Conservation (phyloP, 1,140 invertebrate species). For the Patella vulgata region DNA sequence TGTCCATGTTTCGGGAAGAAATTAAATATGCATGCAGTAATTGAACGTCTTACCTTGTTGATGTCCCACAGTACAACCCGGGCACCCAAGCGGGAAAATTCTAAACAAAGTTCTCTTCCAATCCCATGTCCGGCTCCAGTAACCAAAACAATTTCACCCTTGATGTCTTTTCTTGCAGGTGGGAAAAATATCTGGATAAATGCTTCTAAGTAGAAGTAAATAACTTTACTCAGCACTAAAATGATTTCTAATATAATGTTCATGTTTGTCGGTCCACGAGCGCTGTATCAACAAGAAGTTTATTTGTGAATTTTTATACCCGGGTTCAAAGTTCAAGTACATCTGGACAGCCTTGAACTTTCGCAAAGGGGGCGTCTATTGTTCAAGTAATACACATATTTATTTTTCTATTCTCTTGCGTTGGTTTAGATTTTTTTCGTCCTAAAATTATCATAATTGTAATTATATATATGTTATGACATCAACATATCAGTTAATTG, state of each 20-base stretch:
- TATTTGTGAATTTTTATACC: no score
- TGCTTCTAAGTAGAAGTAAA: conserved; percentile 2
- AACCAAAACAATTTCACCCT: conserved; percentile 47
- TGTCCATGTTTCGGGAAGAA: no score
- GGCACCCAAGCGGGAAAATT: conserved; percentile 81
- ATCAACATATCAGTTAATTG: no score
- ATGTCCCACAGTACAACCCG: conserved; percentile 91
- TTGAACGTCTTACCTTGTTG: conserved; percentile 83
- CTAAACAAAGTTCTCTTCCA: conserved; percentile 83
- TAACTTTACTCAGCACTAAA: not conserved
- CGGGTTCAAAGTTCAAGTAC: no score
- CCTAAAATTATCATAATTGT: no score
- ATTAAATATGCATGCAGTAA: no score
- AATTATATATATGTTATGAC: no score
- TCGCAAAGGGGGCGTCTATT: no score
- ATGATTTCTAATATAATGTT: not conserved
- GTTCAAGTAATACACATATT: no score
- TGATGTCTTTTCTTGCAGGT: conserved; percentile 38
- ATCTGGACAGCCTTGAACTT: no score
- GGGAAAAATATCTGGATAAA: conserved; percentile 32
- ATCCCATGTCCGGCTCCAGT: conserved; percentile 77
- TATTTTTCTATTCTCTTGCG: no score
- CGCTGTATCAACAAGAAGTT: no score
- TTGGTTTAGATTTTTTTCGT: not conserved
- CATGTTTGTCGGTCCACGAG: not conserved